Conservation (phyloP, 2,797 vertebrate species). For the Trematomus bernacchii region DNA sequence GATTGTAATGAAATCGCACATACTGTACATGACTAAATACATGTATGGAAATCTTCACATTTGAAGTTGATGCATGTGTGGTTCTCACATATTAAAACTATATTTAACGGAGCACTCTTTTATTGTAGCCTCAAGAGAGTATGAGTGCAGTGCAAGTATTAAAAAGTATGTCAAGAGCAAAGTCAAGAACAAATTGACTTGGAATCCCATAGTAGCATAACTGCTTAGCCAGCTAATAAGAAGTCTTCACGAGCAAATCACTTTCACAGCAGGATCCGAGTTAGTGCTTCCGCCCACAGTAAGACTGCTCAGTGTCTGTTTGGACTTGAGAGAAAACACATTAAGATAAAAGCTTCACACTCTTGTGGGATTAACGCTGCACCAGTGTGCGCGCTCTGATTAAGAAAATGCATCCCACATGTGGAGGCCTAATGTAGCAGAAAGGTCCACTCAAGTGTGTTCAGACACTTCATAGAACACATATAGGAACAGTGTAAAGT, state of each 20-base stretch:
- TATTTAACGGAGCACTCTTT: constrained; percentile 48
- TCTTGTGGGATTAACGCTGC: constrained; percentile 35
- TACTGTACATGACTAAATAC: constrained; percentile 8
- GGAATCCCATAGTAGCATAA: constrained; percentile 51
- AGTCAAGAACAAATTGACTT: constrained; percentile 58
- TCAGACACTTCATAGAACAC: background rate
- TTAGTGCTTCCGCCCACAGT: constrained; percentile 45
- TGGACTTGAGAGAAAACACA: constrained; percentile 59
- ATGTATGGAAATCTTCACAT: constrained; percentile 9
- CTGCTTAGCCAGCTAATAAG: constrained; percentile 59
- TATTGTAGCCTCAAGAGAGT: constrained; percentile 33
- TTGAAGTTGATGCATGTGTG: constrained; percentile 16
- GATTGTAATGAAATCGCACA: background rate
- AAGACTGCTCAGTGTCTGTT: constrained; percentile 37
- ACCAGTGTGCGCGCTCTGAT: constrained; percentile 27
- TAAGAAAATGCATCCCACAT: constrained; percentile 12
- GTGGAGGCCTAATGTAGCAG: constrained; percentile 11
- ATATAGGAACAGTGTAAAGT: background rate
- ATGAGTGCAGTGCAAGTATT: constrained; percentile 7
- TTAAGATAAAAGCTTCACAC: constrained; percentile 54
- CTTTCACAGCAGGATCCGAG: constrained; percentile 67
- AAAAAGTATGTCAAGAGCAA: constrained; percentile 70
- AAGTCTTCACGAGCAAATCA: constrained; percentile 63
- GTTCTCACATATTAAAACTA: constrained; percentile 12
- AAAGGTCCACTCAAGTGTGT: constrained; percentile 6